phyloP scores from a whole-genome alignment of 2,888 invertebrate species.

The Acleris holmiana region DNA sequence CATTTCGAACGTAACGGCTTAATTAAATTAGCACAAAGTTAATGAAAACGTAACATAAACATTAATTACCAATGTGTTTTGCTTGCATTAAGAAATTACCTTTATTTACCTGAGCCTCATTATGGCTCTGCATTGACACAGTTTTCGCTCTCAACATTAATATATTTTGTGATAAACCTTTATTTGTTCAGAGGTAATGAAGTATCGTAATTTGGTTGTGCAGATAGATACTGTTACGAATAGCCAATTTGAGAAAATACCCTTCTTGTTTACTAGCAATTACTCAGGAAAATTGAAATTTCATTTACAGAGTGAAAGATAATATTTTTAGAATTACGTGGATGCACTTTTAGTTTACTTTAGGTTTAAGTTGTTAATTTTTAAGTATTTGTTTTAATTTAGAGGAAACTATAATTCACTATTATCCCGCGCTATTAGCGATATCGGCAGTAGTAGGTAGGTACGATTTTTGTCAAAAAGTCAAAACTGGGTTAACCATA shows the following conservation, averaged over 20 bases:
- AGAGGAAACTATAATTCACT: no score
- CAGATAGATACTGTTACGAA: no score
- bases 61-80: constrained; percentile 23
- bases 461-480: no score
- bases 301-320: background rate
- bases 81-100: constrained; percentile 9
- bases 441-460: no score
- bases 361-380: no score
- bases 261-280: no score
- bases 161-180: background rate
- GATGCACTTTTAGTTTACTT: no score
- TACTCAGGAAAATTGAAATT: no score
- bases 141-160: background rate
- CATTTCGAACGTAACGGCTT: background rate
- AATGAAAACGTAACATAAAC: constrained; percentile 19
- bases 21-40: constrained; percentile 12
- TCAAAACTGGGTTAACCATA: no score
- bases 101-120: constrained; percentile 2
- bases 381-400: no score
- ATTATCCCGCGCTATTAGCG: no score
- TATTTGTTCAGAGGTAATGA: constrained; percentile 6
- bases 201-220: background rate
- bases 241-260: no score
- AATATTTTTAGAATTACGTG: background rate
- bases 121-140: background rate